Base-by-base conservation (phyloP, 2,113 vertebrate genomes). In the Leptodactylus fuscus region DNA sequence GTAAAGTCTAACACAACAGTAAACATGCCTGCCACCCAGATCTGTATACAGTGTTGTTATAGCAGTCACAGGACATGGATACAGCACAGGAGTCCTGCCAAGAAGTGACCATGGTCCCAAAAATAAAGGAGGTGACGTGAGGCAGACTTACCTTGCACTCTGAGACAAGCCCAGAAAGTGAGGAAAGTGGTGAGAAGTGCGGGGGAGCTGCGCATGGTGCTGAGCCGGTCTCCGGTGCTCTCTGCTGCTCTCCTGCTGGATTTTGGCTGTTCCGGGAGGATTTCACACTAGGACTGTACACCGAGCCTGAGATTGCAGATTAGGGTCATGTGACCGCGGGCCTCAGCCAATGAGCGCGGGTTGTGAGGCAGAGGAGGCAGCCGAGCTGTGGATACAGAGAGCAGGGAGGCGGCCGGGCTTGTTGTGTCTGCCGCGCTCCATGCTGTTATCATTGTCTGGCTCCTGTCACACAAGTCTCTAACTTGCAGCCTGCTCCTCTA, bases 271-370 rank as follows among this genome's bases (percentile, higher is more conserved):
- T 51, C 46, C 48, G 13, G 62, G 11, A 29, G 18, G 82, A 80
- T 78, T 53, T 76, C 32, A 51, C 24, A 4, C 44, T 79, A 38
- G 13, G 34, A 67, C 85, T 78, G 20, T n/a, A n/a, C n/a, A n/a
- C n/a, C n/a, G 38, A 84, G 81, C 41, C 71, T 4, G 49, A 46
- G 85, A 88, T 73, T 87, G 87, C 79, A 58, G 69, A 11, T 84
- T 41, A 70, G 73, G 67, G 73, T 78, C 89, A 85, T 77, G 83
- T 89, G 89, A 82, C 84, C 65, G 77, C 41, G 0, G 85, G 16
- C 87, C 85, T 89, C 69, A 32, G 87, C 16, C 70, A 1, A 77
- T 81, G 12, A 58, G 9, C 12, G 3, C 53, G 12, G 16, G 44
- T 29, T 24, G 55, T 12, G 83, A 73, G 67, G 65, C 71, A 46